Evolutionary conservation across 2,797 vertebrate genomes (phyloP).

Genomic region (Bradypodion ventrale): DNA sequence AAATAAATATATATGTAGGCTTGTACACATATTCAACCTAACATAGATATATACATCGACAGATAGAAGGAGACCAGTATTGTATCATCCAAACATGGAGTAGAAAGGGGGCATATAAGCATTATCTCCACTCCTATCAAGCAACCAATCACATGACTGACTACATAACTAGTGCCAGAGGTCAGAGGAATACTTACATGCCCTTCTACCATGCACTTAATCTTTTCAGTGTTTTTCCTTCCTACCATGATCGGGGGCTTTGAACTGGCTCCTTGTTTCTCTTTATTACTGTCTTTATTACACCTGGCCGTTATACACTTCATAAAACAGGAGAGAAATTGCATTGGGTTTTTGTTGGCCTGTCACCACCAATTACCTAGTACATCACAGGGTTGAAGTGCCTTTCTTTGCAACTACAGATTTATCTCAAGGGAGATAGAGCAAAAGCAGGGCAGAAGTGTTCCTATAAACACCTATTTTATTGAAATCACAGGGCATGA

Average conservation of each 20-base stretch:
- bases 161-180: too few relatives aligned
- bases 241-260: conserved; percentile 33
- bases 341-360: conserved; percentile 44
- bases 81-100: too few relatives aligned
- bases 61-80: too few relatives aligned
- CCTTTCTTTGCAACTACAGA: conserved; percentile 36
- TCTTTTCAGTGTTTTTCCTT: neutral
- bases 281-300: conserved; percentile 44
- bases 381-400: conserved; percentile 24
- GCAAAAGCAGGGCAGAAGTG: conserved; percentile 36
- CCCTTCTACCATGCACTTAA: too few relatives aligned
- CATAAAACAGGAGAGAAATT: conserved; percentile 54
- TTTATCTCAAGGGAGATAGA: conserved; percentile 14
- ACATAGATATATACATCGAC: too few relatives aligned
- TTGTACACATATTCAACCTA: too few relatives aligned
- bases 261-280: conserved; percentile 43
- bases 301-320: conserved; percentile 34
- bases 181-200: too few relatives aligned
- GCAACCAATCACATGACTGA: too few relatives aligned
- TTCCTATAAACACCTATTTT: conserved; percentile 62
- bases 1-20: too few relatives aligned
- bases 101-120: too few relatives aligned
- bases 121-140: too few relatives aligned
- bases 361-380: conserved; percentile 57
- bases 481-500: conserved; percentile 34